Percentiles rank a stretch among this genome's conserved stretches.
Conservation (phyloP, 1,140 invertebrate species). For the Sarcophaga peregrina region DNA sequence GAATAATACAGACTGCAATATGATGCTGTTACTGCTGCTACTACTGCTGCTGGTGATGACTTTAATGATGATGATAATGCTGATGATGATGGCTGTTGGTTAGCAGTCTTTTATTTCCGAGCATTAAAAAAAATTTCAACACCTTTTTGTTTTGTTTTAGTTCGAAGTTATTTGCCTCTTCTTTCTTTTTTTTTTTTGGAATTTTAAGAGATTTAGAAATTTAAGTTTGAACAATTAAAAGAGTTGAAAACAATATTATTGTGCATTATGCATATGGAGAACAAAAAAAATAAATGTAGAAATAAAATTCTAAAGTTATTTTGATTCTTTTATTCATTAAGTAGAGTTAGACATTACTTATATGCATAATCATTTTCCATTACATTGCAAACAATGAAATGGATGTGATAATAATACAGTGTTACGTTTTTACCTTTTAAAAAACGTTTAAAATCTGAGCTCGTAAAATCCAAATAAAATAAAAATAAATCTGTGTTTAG, state of each 20-base stretch:
- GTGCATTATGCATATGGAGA: too few relatives aligned
- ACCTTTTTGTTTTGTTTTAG: background rate
- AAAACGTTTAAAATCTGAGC: too few relatives aligned
- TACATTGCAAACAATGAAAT: too few relatives aligned
- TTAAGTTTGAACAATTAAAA: slow-evolving; percentile 21
- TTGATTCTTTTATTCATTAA: too few relatives aligned
- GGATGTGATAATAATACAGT: too few relatives aligned
- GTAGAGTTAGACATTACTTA: too few relatives aligned
- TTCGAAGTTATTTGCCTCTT: background rate
- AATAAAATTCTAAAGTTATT: too few relatives aligned
- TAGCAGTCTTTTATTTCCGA: background rate
- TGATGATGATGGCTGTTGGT: background rate
- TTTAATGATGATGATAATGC: background rate
- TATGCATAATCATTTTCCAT: too few relatives aligned
- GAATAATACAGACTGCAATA: background rate
- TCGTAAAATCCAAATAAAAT: too few relatives aligned
- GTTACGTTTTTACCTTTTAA: too few relatives aligned
- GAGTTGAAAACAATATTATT: background rate
- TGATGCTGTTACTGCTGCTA: background rate
- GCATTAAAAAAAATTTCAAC: background rate
- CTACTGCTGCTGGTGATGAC: background rate
- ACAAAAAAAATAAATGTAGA: too few relatives aligned
- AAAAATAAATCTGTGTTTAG: too few relatives aligned
- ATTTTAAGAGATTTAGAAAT: slow-evolving; percentile 6
- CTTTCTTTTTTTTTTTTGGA: background rate